A percentile compares a stretch with the other conserved stretches of the same genome.
phyloP scores from a whole-genome alignment of 2,797 vertebrate genomes.

The Iguana delicatissima region DNA sequence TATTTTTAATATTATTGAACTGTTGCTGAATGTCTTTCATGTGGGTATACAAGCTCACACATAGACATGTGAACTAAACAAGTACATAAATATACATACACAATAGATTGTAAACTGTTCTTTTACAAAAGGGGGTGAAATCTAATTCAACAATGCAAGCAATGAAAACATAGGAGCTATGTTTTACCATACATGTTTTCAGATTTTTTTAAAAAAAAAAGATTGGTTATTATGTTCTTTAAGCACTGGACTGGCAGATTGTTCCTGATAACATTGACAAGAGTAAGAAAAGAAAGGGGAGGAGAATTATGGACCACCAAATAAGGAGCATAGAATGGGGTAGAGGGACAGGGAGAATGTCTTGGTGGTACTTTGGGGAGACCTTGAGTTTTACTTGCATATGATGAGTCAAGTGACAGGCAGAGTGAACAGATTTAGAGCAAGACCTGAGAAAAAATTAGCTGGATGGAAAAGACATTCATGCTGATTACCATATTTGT shows the following conservation, averaged over 20 bases:
- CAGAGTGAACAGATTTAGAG: background rate
- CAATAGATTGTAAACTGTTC: background rate
- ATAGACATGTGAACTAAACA: background rate
- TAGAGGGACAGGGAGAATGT: background rate
- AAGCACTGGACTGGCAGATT: background rate
- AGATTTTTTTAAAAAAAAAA: background rate
- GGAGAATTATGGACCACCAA: background rate
- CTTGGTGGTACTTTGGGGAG: too few species aligned
- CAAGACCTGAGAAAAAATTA: background rate
- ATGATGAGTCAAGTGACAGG: background rate
- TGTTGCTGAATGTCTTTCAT: background rate
- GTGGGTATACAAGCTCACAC: background rate
- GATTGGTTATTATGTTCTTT: background rate
- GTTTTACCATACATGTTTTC: background rate
- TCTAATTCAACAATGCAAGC: background rate
- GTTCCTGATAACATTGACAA: background rate
- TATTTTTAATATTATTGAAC: constrained; percentile 11
- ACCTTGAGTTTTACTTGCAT: background rate
- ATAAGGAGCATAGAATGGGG: background rate
- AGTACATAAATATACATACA: background rate
- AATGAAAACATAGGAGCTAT: background rate
- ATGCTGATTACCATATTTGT: background rate
- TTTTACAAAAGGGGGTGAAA: background rate
- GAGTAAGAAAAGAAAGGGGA: too few species aligned
- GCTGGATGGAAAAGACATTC: too few species aligned